These are phyloP conservation scores for Tangara arthus DNA, from an alignment of 2,797 vertebrate genomes.

Conservation along the genomic window DNA sequence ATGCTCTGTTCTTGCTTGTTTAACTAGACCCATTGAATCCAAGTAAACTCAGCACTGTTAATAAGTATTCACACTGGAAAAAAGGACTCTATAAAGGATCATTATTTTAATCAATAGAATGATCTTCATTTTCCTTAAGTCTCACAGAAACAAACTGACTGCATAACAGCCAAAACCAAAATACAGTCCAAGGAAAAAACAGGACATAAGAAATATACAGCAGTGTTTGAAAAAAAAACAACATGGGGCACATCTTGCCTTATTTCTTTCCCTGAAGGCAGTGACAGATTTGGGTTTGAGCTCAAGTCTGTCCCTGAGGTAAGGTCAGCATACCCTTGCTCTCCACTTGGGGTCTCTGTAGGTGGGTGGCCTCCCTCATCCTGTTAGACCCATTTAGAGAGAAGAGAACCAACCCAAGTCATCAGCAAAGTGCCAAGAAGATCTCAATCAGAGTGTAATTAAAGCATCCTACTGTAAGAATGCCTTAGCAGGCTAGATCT, in stretches of 20 bases:
- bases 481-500: not conserved
- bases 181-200: not conserved
- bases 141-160: not conserved
- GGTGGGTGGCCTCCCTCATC: not conserved
- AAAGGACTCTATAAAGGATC: not conserved
- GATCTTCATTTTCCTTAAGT: not conserved
- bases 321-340: accelerated
- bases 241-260: not conserved
- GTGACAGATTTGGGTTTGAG: not conserved
- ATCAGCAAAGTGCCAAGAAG: not conserved
- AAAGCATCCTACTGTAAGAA: not conserved
- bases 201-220: not conserved
- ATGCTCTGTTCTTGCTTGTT: not conserved
- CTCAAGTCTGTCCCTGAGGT: not conserved
- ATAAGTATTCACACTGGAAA: not conserved
- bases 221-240: not conserved
- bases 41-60: not conserved
- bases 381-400: not conserved
- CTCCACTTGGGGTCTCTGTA: not conserved
- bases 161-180: not conserved
- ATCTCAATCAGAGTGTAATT: accelerated
- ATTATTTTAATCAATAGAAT: not conserved
- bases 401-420: not conserved
- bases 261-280: not conserved
- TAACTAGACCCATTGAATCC: not conserved